A percentile compares a stretch with the other conserved stretches of the same genome.
Conservation (phyloP, 1,140 invertebrate genomes). For the Drosophila burlai region DNA sequence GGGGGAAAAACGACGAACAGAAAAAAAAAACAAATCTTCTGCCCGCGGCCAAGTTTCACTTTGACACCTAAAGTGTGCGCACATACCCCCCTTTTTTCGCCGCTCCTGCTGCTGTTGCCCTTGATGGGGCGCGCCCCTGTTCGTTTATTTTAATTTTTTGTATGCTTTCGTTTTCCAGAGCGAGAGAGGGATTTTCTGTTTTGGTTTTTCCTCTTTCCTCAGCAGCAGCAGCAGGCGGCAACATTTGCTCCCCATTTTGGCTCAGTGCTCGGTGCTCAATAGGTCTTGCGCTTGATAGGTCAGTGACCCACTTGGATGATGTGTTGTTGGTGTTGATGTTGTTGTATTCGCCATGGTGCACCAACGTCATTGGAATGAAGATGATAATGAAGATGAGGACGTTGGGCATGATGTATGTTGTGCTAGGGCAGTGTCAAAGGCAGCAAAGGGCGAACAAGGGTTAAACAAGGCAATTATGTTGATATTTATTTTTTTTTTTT, state of each 20-base stretch:
- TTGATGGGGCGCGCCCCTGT: conserved; percentile 60
- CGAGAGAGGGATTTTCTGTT: conserved; percentile 46
- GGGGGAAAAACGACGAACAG: not conserved
- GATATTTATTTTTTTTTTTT: not conserved
- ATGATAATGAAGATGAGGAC: conserved; percentile 18
- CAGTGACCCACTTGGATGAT: conserved; percentile 76
- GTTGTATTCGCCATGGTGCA: conserved; percentile 15
- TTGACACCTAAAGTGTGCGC: conserved; percentile 83
- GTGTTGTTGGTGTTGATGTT: conserved; percentile 34
- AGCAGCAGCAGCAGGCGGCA: conserved; percentile 46
- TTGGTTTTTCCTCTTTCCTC: conserved; percentile 39
- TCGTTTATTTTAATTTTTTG: conserved; percentile 83
- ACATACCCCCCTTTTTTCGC: conserved; percentile 55
- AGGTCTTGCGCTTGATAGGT: conserved; percentile 82
- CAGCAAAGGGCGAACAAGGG: conserved; percentile 8
- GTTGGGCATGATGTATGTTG: conserved; percentile 44
- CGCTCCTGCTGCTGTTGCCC: conserved; percentile 36
- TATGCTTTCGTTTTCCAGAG: conserved; percentile 54
- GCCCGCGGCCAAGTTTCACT: conserved; percentile 59
- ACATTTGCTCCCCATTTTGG: conserved; percentile 61
- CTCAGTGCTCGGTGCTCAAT: conserved; percentile 64
- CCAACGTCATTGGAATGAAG: conserved; percentile 19
- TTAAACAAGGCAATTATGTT: conserved; percentile 3
- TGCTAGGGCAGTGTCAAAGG: conserved; percentile 57
- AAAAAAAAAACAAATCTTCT: conserved; percentile 8